A percentile compares a stretch with the other conserved stretches of the same genome.
phyloP scores from a whole-genome alignment of 2,797 vertebrate genomes.

The Atherinosoma microstoma region DNA sequence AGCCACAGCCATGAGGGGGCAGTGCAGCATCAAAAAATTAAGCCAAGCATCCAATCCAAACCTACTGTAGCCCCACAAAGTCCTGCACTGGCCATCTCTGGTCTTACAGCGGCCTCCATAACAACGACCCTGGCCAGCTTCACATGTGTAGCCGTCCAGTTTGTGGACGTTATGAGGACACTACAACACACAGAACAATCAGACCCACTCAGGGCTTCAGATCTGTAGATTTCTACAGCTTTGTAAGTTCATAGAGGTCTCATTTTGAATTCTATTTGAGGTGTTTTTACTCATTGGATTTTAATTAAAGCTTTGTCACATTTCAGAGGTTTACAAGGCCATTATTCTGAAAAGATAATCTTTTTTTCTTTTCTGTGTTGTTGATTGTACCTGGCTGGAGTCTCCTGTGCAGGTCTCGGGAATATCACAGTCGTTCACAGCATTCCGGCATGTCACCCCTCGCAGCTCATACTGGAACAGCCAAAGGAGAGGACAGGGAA shows the following conservation, averaged over 20 bases:
- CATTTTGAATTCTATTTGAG: not conserved
- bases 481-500: slow-evolving; percentile 13
- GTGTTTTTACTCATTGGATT: no score
- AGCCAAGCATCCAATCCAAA: slow-evolving; percentile 49
- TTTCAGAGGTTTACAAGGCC: no score
- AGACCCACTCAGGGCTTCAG: not conserved
- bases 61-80: slow-evolving; percentile 93
- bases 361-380: no score
- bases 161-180: slow-evolving; percentile 96
- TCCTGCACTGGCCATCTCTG: slow-evolving; percentile 91
- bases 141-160: slow-evolving; percentile 93
- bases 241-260: not conserved
- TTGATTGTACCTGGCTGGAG: slow-evolving; percentile 89
- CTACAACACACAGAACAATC: slow-evolving; percentile 71
- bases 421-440: slow-evolving; percentile 94
- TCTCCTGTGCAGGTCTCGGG: slow-evolving; percentile 93
- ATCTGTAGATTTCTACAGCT: not conserved
- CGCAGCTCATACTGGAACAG: slow-evolving; percentile 89
- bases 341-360: no score
- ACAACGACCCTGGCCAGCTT: slow-evolving; percentile 94
- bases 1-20: slow-evolving; percentile 8
- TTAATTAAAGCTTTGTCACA: no score
- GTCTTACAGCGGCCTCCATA: slow-evolving; percentile 96
- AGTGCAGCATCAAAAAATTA: not conserved
- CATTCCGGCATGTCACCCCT: slow-evolving; percentile 89